phyloP scores from a whole-genome alignment of 2,113 vertebrate species.

The Percopsis transmontana region DNA sequence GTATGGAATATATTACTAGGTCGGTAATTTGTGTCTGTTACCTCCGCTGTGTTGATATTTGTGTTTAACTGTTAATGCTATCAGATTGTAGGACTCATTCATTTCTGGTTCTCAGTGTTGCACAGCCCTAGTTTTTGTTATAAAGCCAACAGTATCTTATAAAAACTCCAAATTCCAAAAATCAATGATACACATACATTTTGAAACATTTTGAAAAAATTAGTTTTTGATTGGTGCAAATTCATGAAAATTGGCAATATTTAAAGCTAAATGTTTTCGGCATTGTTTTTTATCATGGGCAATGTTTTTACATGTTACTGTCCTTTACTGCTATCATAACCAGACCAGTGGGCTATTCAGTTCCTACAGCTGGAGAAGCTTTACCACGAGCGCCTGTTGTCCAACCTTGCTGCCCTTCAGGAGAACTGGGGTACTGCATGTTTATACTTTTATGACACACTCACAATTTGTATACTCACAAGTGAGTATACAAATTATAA shows the following conservation, averaged over 20 bases:
- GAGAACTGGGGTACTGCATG: constrained; percentile 88
- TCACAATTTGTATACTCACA: not conserved
- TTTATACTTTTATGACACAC: not conserved
- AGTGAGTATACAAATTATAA: too few relatives aligned
- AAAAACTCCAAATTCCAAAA: too few relatives aligned
- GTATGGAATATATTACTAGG: too few relatives aligned
- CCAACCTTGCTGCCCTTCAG: constrained; percentile 89
- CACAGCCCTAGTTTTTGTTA: too few relatives aligned
- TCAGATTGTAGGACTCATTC: not conserved
- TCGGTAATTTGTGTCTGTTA: too few relatives aligned
- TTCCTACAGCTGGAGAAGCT: constrained; percentile 92
- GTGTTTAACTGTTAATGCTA: not conserved
- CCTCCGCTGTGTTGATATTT: not conserved
- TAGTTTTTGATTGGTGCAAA: too few relatives aligned
- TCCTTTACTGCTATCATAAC: constrained; percentile 75
- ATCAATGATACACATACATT: not conserved
- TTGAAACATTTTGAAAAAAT: too few relatives aligned
- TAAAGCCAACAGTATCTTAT: too few relatives aligned
- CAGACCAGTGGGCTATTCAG: constrained; percentile 92
- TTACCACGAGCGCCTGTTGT: constrained; percentile 91
- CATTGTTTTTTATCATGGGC: not conserved
- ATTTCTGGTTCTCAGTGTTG: not conserved
- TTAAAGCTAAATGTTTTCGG: not conserved
- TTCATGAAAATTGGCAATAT: too few relatives aligned
- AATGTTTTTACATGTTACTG: constrained; percentile 30